Evolutionary conservation across 2,888 invertebrate species (phyloP).

Genomic region (Nebria salina): DNA sequence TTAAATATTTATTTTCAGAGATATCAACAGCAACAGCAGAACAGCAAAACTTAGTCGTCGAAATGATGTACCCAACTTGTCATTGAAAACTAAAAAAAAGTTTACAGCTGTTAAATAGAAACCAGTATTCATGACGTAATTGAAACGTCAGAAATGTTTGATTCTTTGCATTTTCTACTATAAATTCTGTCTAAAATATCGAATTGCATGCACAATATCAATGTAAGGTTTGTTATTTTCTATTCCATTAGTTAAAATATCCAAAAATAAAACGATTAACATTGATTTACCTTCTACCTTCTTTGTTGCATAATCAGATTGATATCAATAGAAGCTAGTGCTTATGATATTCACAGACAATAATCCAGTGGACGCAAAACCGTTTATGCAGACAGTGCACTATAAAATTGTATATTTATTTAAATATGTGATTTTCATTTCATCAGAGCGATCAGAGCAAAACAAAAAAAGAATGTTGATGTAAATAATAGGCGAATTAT

Average conservation of each 20-base stretch:
- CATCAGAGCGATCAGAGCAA: constrained; percentile 7
- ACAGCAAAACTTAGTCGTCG: constrained; percentile 45
- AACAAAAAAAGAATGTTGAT: constrained; percentile 9
- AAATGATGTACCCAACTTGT: constrained; percentile 47
- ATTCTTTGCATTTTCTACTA: constrained; percentile 19
- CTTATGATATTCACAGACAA: not conserved
- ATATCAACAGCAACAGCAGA: constrained; percentile 46
- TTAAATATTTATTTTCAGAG: constrained; percentile 45
- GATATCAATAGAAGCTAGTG: constrained; percentile 32
- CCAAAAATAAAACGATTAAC: constrained; percentile 6
- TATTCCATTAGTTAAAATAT: not conserved
- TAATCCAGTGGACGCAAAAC: constrained; percentile 28
- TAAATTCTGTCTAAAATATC: constrained; percentile 7
- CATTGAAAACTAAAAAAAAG: constrained; percentile 48
- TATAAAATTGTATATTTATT: no score
- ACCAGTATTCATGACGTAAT: constrained; percentile 42
- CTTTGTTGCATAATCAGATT: constrained; percentile 45
- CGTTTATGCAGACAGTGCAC: not conserved
- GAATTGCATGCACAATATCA: not conserved
- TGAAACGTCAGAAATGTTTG: constrained; percentile 35
- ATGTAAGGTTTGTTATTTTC: constrained; percentile 2
- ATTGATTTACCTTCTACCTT: constrained; percentile 40
- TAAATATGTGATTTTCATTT: no score
- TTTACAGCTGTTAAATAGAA: constrained; percentile 50
- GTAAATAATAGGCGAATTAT: not conserved